These are phyloP conservation scores for Synanthedon formicaeformis DNA, from an alignment of 2,888 invertebrate species.

Conservation along the genomic window DNA sequence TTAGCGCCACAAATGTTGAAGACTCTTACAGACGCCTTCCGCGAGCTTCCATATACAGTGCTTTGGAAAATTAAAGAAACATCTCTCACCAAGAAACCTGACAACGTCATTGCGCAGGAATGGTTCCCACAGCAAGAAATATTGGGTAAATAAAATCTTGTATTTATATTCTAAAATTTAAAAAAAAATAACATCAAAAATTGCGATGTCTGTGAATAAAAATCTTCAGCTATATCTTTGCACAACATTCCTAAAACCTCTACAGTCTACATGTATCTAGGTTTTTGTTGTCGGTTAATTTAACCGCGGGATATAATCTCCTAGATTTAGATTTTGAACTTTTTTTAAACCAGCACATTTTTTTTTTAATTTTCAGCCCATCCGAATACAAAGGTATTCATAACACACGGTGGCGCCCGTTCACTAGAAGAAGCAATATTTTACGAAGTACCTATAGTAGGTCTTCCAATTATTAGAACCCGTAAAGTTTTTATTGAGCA, in stretches of 20 bases:
- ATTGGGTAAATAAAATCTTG: slow-evolving; percentile 39
- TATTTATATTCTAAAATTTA: not conserved
- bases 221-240: no score
- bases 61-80: slow-evolving; percentile 63
- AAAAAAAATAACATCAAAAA: no score
- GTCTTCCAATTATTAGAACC: slow-evolving; percentile 43
- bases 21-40: slow-evolving; percentile 52
- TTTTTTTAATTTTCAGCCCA: slow-evolving; percentile 40
- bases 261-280: no score
- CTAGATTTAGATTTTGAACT: no score
- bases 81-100: slow-evolving; percentile 42
- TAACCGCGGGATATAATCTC: no score
- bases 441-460: slow-evolving; percentile 51
- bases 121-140: slow-evolving; percentile 72
- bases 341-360: not conserved
- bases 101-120: slow-evolving; percentile 47
- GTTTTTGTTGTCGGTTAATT: no score
- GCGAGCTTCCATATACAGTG: slow-evolving; percentile 56
- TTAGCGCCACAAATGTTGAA: slow-evolving; percentile 42
- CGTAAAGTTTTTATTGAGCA: slow-evolving; percentile 47
- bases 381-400: slow-evolving; percentile 52
- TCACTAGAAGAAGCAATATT: slow-evolving; percentile 61
- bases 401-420: slow-evolving; percentile 53
- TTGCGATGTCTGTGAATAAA: no score
- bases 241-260: no score